These are phyloP conservation scores for Phyllotreta cruciferae DNA, from an alignment of 2,888 invertebrate species.

Conservation along the genomic window DNA sequence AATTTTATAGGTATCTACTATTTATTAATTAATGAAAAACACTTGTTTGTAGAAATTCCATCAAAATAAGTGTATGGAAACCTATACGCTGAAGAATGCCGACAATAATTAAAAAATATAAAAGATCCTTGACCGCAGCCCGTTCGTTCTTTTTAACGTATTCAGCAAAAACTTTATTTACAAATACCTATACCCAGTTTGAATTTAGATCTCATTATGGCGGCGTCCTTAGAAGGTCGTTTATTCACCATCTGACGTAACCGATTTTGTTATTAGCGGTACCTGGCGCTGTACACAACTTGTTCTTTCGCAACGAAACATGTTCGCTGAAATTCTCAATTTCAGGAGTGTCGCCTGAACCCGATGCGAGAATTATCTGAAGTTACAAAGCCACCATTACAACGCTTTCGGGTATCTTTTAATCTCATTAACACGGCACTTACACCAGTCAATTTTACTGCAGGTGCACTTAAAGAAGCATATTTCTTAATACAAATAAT, in stretches of 20 bases:
- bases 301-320: slow-evolving; percentile 4
- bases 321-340: neutral
- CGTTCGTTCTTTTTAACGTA: slow-evolving; percentile 1
- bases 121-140: slow-evolving; percentile 8
- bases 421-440: too few species aligned
- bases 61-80: too few species aligned
- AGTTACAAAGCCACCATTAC: too few species aligned
- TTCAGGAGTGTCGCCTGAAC: neutral
- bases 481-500: too few species aligned
- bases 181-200: slow-evolving; percentile 11
- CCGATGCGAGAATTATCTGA: too few species aligned
- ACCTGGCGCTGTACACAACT: slow-evolving; percentile 7
- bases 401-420: too few species aligned
- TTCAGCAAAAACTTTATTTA: slow-evolving; percentile 13
- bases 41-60: too few species aligned
- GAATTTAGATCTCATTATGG: slow-evolving; percentile 14
- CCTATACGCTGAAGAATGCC: neutral
- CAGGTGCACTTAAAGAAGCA: neutral
- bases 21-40: too few species aligned
- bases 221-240: slow-evolving; percentile 26
- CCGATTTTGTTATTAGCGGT: slow-evolving; percentile 13
- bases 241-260: slow-evolving; percentile 23
- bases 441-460: neutral
- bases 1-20: too few species aligned
- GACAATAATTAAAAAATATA: neutral